Evolutionary conservation across 2,888 invertebrate genomes (phyloP).

Genomic region (Piscicola geometra): DNA sequence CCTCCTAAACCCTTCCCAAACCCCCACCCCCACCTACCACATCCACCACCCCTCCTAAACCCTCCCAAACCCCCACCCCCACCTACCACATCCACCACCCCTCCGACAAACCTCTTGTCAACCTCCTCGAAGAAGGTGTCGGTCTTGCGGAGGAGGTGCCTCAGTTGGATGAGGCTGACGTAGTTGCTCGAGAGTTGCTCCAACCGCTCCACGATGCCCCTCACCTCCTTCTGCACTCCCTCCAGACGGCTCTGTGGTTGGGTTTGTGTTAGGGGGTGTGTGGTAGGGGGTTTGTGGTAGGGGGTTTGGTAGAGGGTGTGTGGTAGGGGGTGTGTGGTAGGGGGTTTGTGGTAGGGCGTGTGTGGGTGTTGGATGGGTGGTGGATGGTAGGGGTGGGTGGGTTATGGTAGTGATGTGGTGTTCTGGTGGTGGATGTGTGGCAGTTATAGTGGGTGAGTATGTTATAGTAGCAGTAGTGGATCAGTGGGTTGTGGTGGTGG

Average conservation of each 20-base stretch:
- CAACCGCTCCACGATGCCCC: constrained; percentile 95
- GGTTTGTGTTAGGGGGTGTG: too few relatives aligned
- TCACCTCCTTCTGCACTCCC: constrained; percentile 90
- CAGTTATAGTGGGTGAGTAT: background rate
- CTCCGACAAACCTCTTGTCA: constrained; percentile 37
- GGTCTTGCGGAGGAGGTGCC: constrained; percentile 91
- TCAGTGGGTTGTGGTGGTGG: too few relatives aligned
- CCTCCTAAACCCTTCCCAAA: too few relatives aligned
- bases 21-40: too few relatives aligned
- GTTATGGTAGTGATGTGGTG: background rate
- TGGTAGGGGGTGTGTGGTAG: too few relatives aligned
- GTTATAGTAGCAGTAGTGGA: too few relatives aligned
- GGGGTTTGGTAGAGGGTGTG: constrained; percentile 57
- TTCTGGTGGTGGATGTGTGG: background rate
- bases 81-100: too few relatives aligned
- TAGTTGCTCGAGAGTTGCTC: constrained; percentile 93
- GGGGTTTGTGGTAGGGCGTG: constrained; percentile 57
- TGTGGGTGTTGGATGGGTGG: constrained; percentile 40
- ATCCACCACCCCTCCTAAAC: background rate
- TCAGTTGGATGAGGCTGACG: constrained; percentile 87
- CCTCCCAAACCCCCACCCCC: too few relatives aligned
- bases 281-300: background rate
- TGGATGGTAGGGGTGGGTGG: background rate
- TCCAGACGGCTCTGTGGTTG: constrained; percentile 69
- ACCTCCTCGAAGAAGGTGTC: constrained; percentile 96